Base-by-base conservation (phyloP, 2,113 vertebrate species). In the Hylia prasina region DNA sequence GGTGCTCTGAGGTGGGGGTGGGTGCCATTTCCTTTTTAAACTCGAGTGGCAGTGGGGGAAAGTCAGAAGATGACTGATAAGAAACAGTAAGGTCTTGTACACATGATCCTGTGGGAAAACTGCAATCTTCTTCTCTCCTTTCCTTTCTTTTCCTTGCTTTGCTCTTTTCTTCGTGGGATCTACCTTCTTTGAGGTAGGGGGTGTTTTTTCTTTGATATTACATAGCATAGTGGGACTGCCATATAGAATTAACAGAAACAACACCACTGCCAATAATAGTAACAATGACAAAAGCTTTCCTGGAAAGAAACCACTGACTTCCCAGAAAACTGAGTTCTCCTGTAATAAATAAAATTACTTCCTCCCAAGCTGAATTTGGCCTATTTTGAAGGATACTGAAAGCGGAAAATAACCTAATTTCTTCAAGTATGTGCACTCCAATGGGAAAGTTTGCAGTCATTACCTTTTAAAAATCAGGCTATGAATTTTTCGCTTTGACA, bases 401-500 rank as follows among this genome's bases (percentile, higher is more conserved):
- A 51, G 30, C 80, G 56, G 22, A 88, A 93, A 92, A 88, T 91
- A 93, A 94, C 90, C 79, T 66, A 50, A 94, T 93, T 96, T 89
- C 50, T 73, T 80, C 42, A 33, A 27, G 10, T 57, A 54, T 27
- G 45, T 83, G 51, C 28, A 66, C 20, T 65, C 82, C 50, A 20
- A 44, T n/a, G 60, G 87, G 76, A 83, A 77, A 73, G 54, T 92
- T 73, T 91, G 90, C 51, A 88, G 47, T 70, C 45, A 81, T 77
- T 85, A 81, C 66, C 79, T 96, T 93, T 92, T 50, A 88, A 95
- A 97, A 95, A 90, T 70, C 33, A 90, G 87, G 68, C 31, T 88
- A 70, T 63, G 31, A 73, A 51, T 88, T 94, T 88, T 94, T 93
- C 50, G 78, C 53, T 93, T 65, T 77, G 54, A 85, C 76, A 27